A percentile compares a stretch with the other conserved stretches of the same genome.
Conservation (phyloP, 2,113 vertebrate genomes). For the Rhinolophus sinicus region DNA sequence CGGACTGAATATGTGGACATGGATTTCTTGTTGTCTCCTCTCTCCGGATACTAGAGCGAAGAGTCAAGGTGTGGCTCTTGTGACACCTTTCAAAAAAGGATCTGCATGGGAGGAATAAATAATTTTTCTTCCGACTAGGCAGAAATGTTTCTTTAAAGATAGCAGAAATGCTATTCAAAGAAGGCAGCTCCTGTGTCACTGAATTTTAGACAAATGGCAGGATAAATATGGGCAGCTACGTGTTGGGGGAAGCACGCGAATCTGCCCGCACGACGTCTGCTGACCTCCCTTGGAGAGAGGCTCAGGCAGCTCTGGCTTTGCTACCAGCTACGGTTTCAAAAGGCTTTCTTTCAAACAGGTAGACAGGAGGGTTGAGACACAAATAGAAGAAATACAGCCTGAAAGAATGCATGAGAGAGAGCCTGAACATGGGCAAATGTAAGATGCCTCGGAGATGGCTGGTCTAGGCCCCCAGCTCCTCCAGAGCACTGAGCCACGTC, state of each 20-base stretch:
- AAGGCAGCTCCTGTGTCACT: neutral
- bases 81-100: neutral
- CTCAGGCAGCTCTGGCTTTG: neutral
- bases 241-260: too few species aligned
- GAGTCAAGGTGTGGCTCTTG: neutral
- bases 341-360: neutral
- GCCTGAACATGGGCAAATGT: neutral
- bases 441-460: neutral
- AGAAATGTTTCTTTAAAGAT: neutral
- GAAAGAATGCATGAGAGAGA: neutral
- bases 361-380: neutral
- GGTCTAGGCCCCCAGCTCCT: neutral
- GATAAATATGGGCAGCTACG: neutral
- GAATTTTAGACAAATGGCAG: neutral
- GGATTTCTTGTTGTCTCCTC: neutral
- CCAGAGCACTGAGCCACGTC: neutral
- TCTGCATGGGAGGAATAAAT: neutral
- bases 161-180: neutral
- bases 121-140: neutral
- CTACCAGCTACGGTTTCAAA: neutral
- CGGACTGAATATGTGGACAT: neutral
- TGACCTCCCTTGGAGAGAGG: neutral
- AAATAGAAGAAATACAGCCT: neutral
- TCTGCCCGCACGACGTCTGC: rapidly evolving
- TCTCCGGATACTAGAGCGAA: neutral